Percentiles rank a stretch among this genome's conserved stretches.
Evolutionary conservation across 1,140 invertebrate species (phyloP).

Genomic region (Drosophila kohkoa): DNA sequence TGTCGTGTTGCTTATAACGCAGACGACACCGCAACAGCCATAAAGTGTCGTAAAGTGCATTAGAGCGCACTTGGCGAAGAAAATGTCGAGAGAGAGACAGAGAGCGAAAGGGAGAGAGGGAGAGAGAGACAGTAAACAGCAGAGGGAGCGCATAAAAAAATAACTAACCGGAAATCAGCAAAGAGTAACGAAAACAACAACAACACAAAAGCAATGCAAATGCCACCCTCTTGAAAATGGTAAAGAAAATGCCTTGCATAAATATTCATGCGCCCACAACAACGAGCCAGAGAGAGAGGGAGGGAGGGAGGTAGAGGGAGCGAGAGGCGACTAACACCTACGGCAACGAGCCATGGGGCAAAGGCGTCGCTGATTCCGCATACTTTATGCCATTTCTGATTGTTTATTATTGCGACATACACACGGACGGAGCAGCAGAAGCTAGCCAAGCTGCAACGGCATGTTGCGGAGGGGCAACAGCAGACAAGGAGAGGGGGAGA

Average conservation of each 20-base stretch:
- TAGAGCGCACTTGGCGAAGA: slow-evolving; percentile 76
- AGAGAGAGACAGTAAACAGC: background rate
- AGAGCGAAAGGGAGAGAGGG: background rate
- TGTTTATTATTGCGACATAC: slow-evolving; percentile 81
- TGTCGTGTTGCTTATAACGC: slow-evolving; percentile 25
- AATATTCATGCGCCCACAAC: slow-evolving; percentile 73
- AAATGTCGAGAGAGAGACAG: background rate
- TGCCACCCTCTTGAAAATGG: slow-evolving; percentile 21
- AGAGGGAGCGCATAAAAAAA: slow-evolving; percentile 24
- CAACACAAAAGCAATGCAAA: slow-evolving; percentile 34
- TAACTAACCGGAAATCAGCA: slow-evolving; percentile 51
- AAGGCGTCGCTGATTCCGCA: slow-evolving; percentile 63
- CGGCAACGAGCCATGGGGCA: slow-evolving; percentile 16
- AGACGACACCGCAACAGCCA: slow-evolving; percentile 58
- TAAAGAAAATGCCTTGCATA: slow-evolving; percentile 63
- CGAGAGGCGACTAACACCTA: slow-evolving; percentile 64
- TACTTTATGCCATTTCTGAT: slow-evolving; percentile 81
- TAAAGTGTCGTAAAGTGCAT: slow-evolving; percentile 83
- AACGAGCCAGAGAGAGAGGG: background rate
- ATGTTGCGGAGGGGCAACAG: background rate
- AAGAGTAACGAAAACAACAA: slow-evolving; percentile 36
- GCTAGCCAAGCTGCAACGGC: background rate
- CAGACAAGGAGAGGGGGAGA: background rate
- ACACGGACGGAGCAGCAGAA: slow-evolving; percentile 20
- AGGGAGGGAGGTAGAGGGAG: background rate